phyloP scores from a whole-genome alignment of 2,797 vertebrate species.

The Acrossocheilus fasciatus region DNA sequence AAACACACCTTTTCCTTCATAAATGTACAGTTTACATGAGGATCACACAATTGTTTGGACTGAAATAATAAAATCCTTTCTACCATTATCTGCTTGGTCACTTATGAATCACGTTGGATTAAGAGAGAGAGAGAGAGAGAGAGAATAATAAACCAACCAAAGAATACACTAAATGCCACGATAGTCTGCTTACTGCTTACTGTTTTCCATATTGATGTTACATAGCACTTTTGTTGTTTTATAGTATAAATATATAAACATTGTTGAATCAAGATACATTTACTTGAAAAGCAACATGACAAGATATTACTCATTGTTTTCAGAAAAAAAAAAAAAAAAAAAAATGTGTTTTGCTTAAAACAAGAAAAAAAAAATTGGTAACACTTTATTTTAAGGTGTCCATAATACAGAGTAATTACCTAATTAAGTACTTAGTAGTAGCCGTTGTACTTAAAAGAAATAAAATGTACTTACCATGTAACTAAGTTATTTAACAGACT shows the following conservation, averaged over 20 bases:
- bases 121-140: background rate
- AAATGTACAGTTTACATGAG: background rate
- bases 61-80: background rate
- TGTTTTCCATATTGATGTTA: background rate
- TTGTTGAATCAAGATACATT: too few species aligned
- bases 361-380: background rate
- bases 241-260: too few species aligned
- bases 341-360: background rate
- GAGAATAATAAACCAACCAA: background rate
- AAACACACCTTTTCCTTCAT: background rate
- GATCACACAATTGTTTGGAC: background rate
- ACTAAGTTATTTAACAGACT: too few species aligned
- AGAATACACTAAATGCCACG: background rate
- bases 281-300: background rate
- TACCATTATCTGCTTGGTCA: background rate
- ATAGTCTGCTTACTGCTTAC: background rate
- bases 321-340: too few species aligned
- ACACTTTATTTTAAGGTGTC: too few species aligned
- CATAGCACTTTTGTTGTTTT: too few species aligned
- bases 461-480: too few species aligned
- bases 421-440: too few species aligned
- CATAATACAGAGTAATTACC: too few species aligned
- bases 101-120: background rate
- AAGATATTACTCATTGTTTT: background rate
- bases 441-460: too few species aligned